A percentile compares a stretch with the other conserved stretches of the same genome.
phyloP scores from a whole-genome alignment of 2,113 vertebrate genomes.

The Calonectris borealis region DNA sequence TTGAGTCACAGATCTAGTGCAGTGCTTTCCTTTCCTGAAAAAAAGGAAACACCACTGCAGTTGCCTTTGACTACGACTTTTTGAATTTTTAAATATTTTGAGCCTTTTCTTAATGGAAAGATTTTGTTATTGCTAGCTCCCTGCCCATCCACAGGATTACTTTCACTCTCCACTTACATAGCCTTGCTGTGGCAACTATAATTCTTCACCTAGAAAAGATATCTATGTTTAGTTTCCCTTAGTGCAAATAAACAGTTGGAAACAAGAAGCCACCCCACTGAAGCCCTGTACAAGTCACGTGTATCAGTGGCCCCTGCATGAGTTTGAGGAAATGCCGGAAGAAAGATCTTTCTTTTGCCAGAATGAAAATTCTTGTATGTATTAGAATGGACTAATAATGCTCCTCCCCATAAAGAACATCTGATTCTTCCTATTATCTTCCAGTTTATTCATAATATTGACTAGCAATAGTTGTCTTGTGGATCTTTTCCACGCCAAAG shows the following conservation, averaged over 20 bases:
- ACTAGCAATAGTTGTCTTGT: not conserved
- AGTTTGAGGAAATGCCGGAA: not conserved
- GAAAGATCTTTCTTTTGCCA: not conserved
- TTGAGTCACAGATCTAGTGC: not conserved
- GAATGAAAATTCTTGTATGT: not conserved
- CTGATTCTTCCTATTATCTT: not conserved
- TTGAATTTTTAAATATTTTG: not conserved
- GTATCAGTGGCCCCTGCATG: rapidly evolving
- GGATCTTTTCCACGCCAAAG: not conserved
- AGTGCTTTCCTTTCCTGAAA: not conserved
- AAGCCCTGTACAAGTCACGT: not conserved
- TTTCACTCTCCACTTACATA: not conserved
- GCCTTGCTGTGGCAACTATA: not conserved
- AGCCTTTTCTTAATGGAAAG: not conserved
- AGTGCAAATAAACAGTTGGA: not conserved
- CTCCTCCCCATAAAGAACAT: not conserved
- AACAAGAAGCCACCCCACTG: not conserved
- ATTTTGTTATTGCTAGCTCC: not conserved
- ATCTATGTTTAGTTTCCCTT: not conserved
- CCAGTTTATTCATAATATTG: not conserved
- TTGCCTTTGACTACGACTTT: not conserved
- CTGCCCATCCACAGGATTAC: not conserved
- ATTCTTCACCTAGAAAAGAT: not conserved
- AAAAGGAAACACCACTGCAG: not conserved
- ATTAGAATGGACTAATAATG: not conserved